Conservation (phyloP, 2,888 invertebrate genomes). For the Drosophila falleni region DNA sequence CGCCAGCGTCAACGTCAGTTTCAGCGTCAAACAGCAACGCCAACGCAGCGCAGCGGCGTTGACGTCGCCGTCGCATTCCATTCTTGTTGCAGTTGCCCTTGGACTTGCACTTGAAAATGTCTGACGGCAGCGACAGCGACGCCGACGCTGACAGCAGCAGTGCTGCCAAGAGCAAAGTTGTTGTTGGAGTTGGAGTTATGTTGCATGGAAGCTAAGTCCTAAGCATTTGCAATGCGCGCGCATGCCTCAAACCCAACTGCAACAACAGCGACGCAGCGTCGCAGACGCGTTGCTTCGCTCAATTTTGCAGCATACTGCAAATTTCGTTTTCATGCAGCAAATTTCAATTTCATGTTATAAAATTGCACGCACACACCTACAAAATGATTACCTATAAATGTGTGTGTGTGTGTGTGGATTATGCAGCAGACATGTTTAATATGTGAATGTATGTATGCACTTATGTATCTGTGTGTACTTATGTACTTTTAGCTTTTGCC, state of each 20-base stretch:
- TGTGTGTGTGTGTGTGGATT: constrained; percentile 5
- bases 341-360: constrained; percentile 80
- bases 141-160: constrained; percentile 8
- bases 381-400: constrained; percentile 16
- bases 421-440: constrained; percentile 12
- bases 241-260: constrained; percentile 55
- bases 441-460: constrained; percentile 10
- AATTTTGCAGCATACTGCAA: constrained; percentile 72
- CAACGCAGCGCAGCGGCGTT: constrained; percentile 12
- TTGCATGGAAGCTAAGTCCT: constrained; percentile 49
- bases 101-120: constrained; percentile 84
- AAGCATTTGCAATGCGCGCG: constrained; percentile 65
- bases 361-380: constrained; percentile 43
- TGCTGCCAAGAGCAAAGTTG: constrained; percentile 26
- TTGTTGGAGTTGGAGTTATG: constrained; percentile 55
- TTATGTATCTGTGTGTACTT: constrained; percentile 16
- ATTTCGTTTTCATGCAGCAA: constrained; percentile 81
- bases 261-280: constrained; percentile 21
- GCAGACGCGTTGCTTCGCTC: constrained; percentile 39
- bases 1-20: constrained; percentile 1
- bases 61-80: constrained; percentile 47
- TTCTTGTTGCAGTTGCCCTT: constrained; percentile 79
- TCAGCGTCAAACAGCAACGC: constrained; percentile 24
- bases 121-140: constrained; percentile 26
- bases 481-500: constrained; percentile 61